phyloP scores from a whole-genome alignment of 1,140 invertebrate species.

The Halotydeus destructor region DNA sequence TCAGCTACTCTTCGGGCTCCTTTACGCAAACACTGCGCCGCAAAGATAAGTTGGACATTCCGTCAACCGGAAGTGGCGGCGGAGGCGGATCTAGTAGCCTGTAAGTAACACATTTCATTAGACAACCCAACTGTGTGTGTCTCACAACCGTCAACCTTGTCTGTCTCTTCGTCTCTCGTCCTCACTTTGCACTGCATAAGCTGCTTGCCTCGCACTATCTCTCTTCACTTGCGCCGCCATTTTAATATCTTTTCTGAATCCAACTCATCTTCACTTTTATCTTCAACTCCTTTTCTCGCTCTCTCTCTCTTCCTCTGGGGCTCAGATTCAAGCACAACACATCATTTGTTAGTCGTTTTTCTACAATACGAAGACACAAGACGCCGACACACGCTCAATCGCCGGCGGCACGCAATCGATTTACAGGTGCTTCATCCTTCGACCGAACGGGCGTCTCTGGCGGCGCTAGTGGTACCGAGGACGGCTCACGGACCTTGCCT shows the following conservation, averaged over 20 bases:
- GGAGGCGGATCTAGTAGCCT: conserved; percentile 13
- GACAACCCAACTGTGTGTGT: background rate
- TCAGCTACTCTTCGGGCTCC: conserved; percentile 17
- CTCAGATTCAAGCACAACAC: conserved; percentile 68
- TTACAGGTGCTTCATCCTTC: conserved; percentile 2
- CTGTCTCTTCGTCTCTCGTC: too few relatives aligned
- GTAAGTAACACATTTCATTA: conserved; percentile 15
- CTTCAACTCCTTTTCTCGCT: background rate
- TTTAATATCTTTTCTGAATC: background rate
- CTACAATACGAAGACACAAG: conserved; percentile 51
- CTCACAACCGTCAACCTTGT: background rate
- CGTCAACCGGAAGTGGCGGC: conserved; percentile 13
- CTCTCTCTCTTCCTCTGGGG: background rate
- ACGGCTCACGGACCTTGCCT: conserved; percentile 27
- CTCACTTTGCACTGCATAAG: too few relatives aligned
- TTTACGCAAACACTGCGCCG: conserved; percentile 17
- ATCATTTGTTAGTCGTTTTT: conserved; percentile 63
- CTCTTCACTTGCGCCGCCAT: too few relatives aligned
- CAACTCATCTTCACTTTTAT: background rate
- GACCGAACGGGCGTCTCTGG: conserved; percentile 9
- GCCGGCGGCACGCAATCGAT: conserved; percentile 15
- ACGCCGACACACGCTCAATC: conserved; percentile 33
- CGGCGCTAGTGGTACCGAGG: conserved; percentile 13
- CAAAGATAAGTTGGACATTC: conserved; percentile 18
- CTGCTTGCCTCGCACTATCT: too few relatives aligned